Conservation (phyloP, 2,888 invertebrate species). For the Drosophila colorata region DNA sequence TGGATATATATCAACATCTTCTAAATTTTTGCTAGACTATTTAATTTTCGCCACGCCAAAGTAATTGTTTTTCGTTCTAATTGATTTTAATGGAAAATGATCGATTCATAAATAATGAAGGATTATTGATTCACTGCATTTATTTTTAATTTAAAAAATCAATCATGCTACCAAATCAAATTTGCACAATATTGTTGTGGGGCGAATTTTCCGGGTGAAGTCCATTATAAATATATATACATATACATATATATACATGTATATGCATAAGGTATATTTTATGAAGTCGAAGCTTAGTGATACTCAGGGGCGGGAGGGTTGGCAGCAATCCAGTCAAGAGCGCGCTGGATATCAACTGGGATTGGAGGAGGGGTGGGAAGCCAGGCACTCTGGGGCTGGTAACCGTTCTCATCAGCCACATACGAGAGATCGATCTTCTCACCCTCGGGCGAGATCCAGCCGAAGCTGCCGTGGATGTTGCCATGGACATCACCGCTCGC, state of each 20-base stretch:
- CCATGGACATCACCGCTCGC: slow-evolving; percentile 70
- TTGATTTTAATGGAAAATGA: too few relatives aligned
- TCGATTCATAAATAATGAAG: too few relatives aligned
- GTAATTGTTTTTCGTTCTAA: too few relatives aligned
- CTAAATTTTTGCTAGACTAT: too few relatives aligned
- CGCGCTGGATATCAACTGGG: slow-evolving; percentile 56
- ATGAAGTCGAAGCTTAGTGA: slow-evolving; percentile 10
- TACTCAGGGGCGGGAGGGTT: slow-evolving; percentile 25
- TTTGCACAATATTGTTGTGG: slow-evolving; percentile 4
- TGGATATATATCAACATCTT: too few relatives aligned
- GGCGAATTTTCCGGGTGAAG: background rate
- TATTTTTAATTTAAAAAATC: background rate
- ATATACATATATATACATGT: too few relatives aligned
- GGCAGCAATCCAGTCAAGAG: slow-evolving; percentile 57
- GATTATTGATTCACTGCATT: background rate
- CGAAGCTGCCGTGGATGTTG: slow-evolving; percentile 66
- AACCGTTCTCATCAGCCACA: slow-evolving; percentile 80
- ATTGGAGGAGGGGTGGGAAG: slow-evolving; percentile 69
- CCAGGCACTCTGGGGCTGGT: slow-evolving; percentile 63
- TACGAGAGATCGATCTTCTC: slow-evolving; percentile 67
- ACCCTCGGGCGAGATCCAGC: slow-evolving; percentile 76
- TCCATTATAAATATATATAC: background rate
- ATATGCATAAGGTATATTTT: background rate
- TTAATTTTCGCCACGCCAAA: too few relatives aligned
- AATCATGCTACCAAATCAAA: slow-evolving; percentile 11